phyloP scores from a whole-genome alignment of 2,113 vertebrate genomes.

The Silurus asotus region DNA sequence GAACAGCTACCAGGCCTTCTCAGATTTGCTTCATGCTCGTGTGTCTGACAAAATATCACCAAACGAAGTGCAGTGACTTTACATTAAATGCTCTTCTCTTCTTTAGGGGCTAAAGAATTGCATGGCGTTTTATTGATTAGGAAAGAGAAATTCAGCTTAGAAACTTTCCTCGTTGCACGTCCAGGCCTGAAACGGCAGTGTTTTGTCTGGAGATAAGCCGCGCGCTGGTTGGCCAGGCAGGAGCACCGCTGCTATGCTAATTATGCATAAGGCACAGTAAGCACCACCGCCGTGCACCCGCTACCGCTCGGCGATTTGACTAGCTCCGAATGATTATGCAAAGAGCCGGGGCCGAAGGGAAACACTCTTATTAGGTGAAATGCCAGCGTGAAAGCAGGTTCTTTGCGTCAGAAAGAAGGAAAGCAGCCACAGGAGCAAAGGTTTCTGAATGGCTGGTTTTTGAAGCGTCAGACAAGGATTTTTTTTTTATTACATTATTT shows the following conservation, averaged over 20 bases:
- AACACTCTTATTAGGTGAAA: constrained; percentile 18
- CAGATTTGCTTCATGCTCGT: too few species aligned
- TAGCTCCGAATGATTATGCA: constrained; percentile 41
- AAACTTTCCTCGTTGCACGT: background rate
- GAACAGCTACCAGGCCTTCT: too few species aligned
- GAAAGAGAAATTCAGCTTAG: background rate
- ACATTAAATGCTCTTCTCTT: constrained; percentile 30
- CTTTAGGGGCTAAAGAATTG: constrained; percentile 27
- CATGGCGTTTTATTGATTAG: constrained; percentile 30
- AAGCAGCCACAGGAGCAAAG: background rate
- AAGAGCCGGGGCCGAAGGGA: constrained; percentile 25
- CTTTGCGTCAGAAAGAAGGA: constrained; percentile 5
- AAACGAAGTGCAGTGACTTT: background rate
- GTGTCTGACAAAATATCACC: too few species aligned
- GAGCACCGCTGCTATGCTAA: constrained; percentile 2
- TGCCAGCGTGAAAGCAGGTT: constrained; percentile 18
- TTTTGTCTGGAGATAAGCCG: constrained; percentile 1
- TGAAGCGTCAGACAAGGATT: background rate
- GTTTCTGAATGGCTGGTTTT: background rate
- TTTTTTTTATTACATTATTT: background rate
- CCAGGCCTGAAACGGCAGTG: background rate
- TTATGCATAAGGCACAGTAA: constrained; percentile 15
- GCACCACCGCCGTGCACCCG: constrained; percentile 2
- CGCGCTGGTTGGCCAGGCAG: background rate
- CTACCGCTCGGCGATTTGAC: constrained; percentile 32